Conservation (phyloP, 2,888 invertebrate species). For the Caenorhabditis drosophilae region DNA sequence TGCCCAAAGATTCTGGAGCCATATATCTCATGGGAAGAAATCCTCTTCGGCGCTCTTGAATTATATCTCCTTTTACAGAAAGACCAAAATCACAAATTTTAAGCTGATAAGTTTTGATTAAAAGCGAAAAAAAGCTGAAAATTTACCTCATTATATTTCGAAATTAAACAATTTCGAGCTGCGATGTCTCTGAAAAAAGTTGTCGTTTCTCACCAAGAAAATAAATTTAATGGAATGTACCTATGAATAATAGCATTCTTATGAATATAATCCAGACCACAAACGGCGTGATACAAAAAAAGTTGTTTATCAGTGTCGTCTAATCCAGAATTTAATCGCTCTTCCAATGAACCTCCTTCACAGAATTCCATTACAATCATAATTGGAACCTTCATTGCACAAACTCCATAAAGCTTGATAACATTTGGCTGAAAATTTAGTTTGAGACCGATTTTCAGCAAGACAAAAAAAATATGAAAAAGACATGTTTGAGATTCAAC, state of each 20-base stretch:
- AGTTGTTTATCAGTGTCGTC: constrained; percentile 24
- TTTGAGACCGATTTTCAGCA: neutral
- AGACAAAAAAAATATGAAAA: neutral
- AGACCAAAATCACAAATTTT: constrained; percentile 51
- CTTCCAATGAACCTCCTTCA: constrained; percentile 28
- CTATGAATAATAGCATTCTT: constrained; percentile 37
- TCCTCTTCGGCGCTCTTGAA: constrained; percentile 28
- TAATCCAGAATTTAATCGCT: no score
- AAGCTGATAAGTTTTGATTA: constrained; percentile 12
- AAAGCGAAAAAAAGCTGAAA: neutral
- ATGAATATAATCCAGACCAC: constrained; percentile 45
- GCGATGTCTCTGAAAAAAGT: constrained; percentile 24
- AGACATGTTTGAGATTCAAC: constrained; percentile 74
- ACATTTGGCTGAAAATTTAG: constrained; percentile 75
- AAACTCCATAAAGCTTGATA: constrained; percentile 88
- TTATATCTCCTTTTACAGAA: constrained; percentile 32
- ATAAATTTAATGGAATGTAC: constrained; percentile 8
- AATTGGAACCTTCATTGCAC: constrained; percentile 44
- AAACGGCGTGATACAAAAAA: constrained; percentile 40
- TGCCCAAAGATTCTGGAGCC: constrained; percentile 37
- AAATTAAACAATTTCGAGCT: constrained; percentile 26
- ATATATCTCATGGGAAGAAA: constrained; percentile 24
- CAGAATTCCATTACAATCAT: constrained; percentile 52
- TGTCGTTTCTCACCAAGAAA: neutral
- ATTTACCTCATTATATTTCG: neutral